Evolutionary conservation across 1,140 invertebrate species (phyloP), one percentile per base, ranked within the genome.

Genomic region (Brachionus manjavacas): DNA sequence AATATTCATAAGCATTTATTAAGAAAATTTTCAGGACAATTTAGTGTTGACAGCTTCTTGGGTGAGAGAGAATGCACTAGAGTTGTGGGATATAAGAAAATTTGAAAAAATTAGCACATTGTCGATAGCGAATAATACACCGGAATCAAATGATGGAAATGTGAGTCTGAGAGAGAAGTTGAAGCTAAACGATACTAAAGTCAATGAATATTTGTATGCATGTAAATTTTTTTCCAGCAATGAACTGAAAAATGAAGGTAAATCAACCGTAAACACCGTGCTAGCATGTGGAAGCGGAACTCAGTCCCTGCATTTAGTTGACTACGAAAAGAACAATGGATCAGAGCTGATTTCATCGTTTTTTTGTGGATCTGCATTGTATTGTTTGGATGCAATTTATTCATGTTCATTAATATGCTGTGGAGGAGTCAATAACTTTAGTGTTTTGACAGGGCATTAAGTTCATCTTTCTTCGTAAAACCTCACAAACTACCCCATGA

Each of bases 201-300:
- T 64, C 9, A 68, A 68, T 60, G 79, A 81, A 23, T 81, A 81
- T 68, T 81, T 81, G 28, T 81, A 81, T 43, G 79, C 79, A 60
- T 81, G 79, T 16, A 81, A 81, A 35, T 81, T 81, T 81, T 81
- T 81, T 60, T 60, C 52, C 35, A 81, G 6, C 28, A 39, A 39
- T 20, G 8, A 72, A 41, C n/a, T 14, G 1, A 16, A 72, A 1
- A 41, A 72, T 39, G 64, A 28, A 25, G 35, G n/a, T 25, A 25
- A 25, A 6, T 35, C 41, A 4, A 78, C 9, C 14, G 35, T 20
- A 60, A 31, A 35, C 16, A 81, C 28, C 2, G 79, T 68, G n/a
- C 20, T 81, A n/a, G 79, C 79, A 31, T 81, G 79, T 43, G 79
- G 79, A 4, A 81, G 79, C 35, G 79, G 79, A 20, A 81, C 79